Percentiles rank a stretch among this genome's conserved stretches.
These are phyloP conservation scores for Sciurus vulgaris DNA, from an alignment of 2,797 vertebrate species.

Conservation along the genomic window DNA sequence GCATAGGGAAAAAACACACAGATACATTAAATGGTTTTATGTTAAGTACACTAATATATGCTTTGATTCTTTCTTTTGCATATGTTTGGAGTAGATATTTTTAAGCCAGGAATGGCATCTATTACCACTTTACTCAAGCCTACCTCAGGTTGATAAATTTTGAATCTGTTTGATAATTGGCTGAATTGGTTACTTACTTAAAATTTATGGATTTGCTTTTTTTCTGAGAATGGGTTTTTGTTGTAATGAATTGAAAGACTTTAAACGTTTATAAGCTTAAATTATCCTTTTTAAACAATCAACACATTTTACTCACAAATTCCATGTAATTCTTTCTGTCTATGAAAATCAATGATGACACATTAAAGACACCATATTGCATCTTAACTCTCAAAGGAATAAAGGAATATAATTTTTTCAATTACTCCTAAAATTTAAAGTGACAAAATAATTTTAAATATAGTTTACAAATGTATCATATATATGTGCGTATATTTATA, in stretches of 20 bases:
- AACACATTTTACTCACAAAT: slow-evolving; percentile 80
- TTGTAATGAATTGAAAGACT: slow-evolving; percentile 70
- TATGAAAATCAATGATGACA: slow-evolving; percentile 60
- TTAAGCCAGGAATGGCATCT: slow-evolving; percentile 67
- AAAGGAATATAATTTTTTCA: not conserved
- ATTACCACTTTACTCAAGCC: slow-evolving; percentile 75
- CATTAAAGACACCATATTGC: slow-evolving; percentile 67
- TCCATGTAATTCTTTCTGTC: not conserved
- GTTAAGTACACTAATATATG: not conserved
- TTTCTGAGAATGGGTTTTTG: slow-evolving; percentile 77
- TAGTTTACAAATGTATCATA: not conserved
- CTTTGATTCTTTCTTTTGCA: not conserved
- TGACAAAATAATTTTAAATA: not conserved
- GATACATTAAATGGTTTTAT: not conserved
- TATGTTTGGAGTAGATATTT: slow-evolving; percentile 53
- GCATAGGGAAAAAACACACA: not conserved
- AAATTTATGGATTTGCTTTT: slow-evolving; percentile 73
- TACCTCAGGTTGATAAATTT: slow-evolving; percentile 80
- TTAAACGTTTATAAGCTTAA: slow-evolving; percentile 79
- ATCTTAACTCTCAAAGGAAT: slow-evolving; percentile 52
- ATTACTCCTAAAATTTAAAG: not conserved
- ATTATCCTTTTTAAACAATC: slow-evolving; percentile 80
- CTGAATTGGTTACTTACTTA: slow-evolving; percentile 78
- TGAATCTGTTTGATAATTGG: slow-evolving; percentile 80
- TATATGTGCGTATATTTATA: not conserved